phyloP scores from a whole-genome alignment of 2,113 vertebrate species.

The Camelus bactrianus region DNA sequence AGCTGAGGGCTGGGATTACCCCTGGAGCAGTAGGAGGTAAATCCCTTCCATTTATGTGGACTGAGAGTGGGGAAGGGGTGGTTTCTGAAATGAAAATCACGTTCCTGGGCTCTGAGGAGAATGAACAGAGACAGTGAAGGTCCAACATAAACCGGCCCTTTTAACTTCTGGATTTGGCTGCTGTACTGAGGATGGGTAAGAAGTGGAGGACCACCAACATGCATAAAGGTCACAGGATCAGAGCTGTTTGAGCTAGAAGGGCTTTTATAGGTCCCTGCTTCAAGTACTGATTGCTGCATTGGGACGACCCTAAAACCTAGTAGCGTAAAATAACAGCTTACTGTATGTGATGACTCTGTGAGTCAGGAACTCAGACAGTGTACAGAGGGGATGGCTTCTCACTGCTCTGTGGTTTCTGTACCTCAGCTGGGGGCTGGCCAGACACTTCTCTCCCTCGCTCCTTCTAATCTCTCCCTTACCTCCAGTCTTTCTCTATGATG shows the following conservation, averaged over 20 bases:
- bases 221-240: not conserved
- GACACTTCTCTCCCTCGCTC: not conserved
- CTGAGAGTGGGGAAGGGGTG: not conserved
- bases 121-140: not conserved
- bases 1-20: not conserved
- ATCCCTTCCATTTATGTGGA: not conserved
- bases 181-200: not conserved
- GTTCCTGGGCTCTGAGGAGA: not conserved
- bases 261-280: not conserved
- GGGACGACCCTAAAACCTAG: not conserved
- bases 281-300: not conserved
- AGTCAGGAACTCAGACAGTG: conserved; percentile 8
- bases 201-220: not conserved
- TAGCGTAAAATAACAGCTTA: not conserved
- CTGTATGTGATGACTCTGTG: not conserved
- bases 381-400: not conserved
- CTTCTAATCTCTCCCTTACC: not conserved
- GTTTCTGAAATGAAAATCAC: not conserved
- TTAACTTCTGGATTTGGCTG: not conserved
- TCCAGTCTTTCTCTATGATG: not conserved
- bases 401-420: not conserved
- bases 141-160: not conserved
- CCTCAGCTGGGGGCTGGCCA: not conserved
- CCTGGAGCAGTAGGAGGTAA: not conserved
- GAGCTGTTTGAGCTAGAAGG: not conserved